Base-by-base conservation (phyloP, 2,113 vertebrate species). In the Laterallus jamaicensis region DNA sequence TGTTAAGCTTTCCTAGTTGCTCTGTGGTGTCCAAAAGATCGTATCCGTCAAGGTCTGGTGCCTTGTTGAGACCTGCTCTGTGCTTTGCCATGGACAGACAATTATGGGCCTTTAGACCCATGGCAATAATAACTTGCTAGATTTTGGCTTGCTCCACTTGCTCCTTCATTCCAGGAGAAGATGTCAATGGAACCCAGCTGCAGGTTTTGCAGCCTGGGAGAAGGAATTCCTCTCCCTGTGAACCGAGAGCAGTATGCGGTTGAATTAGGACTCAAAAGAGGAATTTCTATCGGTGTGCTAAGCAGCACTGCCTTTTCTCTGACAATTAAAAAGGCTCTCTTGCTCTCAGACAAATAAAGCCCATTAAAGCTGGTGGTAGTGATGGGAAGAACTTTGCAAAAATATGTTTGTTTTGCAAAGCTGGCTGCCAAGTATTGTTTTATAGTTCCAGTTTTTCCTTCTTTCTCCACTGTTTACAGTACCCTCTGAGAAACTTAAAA, bases 401-500 rank as follows among this genome's bases (percentile, higher is more conserved):
- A 97, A 89, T 92, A 74, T 94, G 89, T 97, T 96, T 97, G 90
- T 94, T 97, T 96, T 97, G 89, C 85, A 83, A 88, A 96, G 44
- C 76, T 83, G 47, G 9, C 80, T 96, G 96, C 95, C 97, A 97
- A 96, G 84, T 96, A 94, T 97, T 97, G 96, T 97, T 97, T 97
- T 96, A 90, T 95, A 67, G 92, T 88, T 96, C 81, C 31, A 4
- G 78, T 94, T 95, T 95, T 93, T 79, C 82, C 80, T 95, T 92
- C 93, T 78, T 93, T 94, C 91, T 90, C 68, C 37, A 11, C 94
- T 96, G 91, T 97, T 97, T 97, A 93, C 84, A 96, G 77, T 95
- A 85, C 84, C 86, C 89, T 90, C 92, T 91, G 91, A 96, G 93
- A 94, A 94, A 85, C 82, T 95, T 85, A 35, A 95, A 93, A 95